phyloP scores from a whole-genome alignment of 1,140 invertebrate genomes.

The Meloidogyne hapla region DNA sequence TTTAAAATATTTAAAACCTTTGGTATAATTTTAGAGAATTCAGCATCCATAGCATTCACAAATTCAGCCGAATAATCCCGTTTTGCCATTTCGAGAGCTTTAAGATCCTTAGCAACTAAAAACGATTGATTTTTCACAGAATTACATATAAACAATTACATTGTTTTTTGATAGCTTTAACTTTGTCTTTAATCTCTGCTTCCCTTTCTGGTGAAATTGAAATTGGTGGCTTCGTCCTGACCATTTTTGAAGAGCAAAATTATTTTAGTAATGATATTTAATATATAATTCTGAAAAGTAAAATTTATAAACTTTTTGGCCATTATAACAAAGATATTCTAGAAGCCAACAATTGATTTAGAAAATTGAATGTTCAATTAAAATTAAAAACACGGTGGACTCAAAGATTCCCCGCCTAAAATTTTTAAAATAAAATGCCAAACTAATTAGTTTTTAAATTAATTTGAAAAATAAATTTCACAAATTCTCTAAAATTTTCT shows the following conservation, averaged over 20 bases:
- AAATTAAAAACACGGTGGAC: too few species aligned
- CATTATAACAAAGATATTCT: too few species aligned
- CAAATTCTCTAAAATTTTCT: too few species aligned
- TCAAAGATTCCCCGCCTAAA: too few species aligned
- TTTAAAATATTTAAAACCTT: background rate
- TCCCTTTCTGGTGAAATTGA: slow-evolving; percentile 1
- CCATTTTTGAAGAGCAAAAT: background rate
- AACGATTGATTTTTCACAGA: background rate
- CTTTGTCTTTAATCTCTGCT: background rate
- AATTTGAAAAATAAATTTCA: too few species aligned
- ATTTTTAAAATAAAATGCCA: too few species aligned
- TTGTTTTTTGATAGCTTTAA: background rate
- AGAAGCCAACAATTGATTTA: too few species aligned
- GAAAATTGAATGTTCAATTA: too few species aligned
- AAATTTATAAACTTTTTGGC: too few species aligned
- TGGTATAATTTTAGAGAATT: slow-evolving; percentile 11
- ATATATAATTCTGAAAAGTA: too few species aligned
- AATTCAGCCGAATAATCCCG: slow-evolving; percentile 6
- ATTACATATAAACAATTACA: slow-evolving; percentile 14
- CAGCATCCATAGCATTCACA: background rate
- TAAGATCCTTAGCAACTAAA: slow-evolving; percentile 9
- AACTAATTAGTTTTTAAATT: too few species aligned
- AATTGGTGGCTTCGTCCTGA: background rate
- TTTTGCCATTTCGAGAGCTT: slow-evolving; percentile 10
- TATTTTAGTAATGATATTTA: too few species aligned